Conservation (phyloP, 1,140 invertebrate species). For the Solen grandis region DNA sequence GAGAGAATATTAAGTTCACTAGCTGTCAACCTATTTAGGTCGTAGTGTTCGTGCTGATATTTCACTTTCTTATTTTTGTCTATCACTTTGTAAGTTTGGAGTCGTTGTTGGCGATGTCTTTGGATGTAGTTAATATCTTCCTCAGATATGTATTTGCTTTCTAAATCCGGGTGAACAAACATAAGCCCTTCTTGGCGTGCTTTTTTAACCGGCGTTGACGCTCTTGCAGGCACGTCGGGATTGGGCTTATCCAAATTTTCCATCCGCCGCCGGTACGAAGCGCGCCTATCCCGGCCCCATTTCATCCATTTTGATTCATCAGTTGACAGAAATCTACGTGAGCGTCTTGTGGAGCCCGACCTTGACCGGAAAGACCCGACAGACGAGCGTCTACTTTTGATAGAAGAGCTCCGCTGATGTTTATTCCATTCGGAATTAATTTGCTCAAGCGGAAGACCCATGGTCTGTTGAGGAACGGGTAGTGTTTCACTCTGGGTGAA, state of each 20-base stretch:
- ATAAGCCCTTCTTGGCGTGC: constrained; percentile 77
- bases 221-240: constrained; percentile 65
- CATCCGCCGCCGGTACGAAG: constrained; percentile 72
- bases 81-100: constrained; percentile 70
- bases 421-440: constrained; percentile 69
- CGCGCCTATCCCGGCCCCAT: constrained; percentile 76
- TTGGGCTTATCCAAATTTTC: constrained; percentile 71
- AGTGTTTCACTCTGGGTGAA: constrained; percentile 57
- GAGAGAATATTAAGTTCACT: constrained; percentile 73
- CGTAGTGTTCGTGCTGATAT: constrained; percentile 59
- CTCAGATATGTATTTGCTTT: constrained; percentile 73
- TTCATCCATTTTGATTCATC: constrained; percentile 74
- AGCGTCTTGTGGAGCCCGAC: constrained; percentile 56
- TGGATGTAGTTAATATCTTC: constrained; percentile 75
- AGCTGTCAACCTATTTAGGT: constrained; percentile 67
- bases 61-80: constrained; percentile 72
- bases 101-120: constrained; percentile 71
- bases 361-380: constrained; percentile 66
- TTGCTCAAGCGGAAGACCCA: constrained; percentile 63
- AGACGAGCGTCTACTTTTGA: constrained; percentile 65
- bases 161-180: constrained; percentile 77
- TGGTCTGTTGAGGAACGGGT: constrained; percentile 13
- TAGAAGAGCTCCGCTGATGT: constrained; percentile 55
- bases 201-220: constrained; percentile 78
- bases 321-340: constrained; percentile 65